These are phyloP conservation scores for Aleiodes sp. DNA, from an alignment of 1,140 invertebrate species.

Conservation along the genomic window DNA sequence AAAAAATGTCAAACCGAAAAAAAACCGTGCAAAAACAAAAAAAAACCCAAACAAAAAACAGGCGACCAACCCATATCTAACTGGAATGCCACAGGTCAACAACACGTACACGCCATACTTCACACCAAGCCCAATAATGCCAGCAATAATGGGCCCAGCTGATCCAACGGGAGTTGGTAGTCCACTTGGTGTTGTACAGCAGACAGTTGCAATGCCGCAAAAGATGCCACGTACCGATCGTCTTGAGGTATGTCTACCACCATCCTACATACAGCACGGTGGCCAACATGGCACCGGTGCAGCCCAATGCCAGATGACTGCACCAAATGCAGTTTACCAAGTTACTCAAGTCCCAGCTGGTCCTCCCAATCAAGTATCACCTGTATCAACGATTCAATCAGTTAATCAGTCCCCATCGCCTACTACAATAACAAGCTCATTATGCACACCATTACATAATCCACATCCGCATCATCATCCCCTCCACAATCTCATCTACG, in stretches of 20 bases:
- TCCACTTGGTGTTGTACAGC: constrained; percentile 80
- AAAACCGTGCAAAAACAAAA: too few species aligned
- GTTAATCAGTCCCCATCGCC: constrained; percentile 62
- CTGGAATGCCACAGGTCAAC: constrained; percentile 83
- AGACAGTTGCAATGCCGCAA: constrained; percentile 86
- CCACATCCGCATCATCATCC: constrained; percentile 56
- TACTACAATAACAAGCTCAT: constrained; percentile 52
- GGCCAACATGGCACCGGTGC: constrained; percentile 59
- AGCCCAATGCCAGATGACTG: constrained; percentile 58
- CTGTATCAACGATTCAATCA: constrained; percentile 65
- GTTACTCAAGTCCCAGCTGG: constrained; percentile 55
- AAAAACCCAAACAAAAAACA: too few species aligned
- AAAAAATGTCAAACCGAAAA: too few species aligned
- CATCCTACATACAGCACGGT: constrained; percentile 66
- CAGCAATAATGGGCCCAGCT: constrained; percentile 80
- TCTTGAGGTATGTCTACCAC: constrained; percentile 86
- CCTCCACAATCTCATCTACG: constrained; percentile 64
- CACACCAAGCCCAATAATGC: constrained; percentile 86
- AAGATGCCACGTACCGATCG: constrained; percentile 94
- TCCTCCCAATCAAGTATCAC: constrained; percentile 65
- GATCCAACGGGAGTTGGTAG: constrained; percentile 78
- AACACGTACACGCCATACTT: constrained; percentile 89
- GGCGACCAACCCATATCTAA: constrained; percentile 90
- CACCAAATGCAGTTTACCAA: constrained; percentile 60
- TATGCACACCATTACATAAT: constrained; percentile 61